phyloP scores from a whole-genome alignment of 92 coral and sea anemone genomes.

The Pocillopora grandis region DNA sequence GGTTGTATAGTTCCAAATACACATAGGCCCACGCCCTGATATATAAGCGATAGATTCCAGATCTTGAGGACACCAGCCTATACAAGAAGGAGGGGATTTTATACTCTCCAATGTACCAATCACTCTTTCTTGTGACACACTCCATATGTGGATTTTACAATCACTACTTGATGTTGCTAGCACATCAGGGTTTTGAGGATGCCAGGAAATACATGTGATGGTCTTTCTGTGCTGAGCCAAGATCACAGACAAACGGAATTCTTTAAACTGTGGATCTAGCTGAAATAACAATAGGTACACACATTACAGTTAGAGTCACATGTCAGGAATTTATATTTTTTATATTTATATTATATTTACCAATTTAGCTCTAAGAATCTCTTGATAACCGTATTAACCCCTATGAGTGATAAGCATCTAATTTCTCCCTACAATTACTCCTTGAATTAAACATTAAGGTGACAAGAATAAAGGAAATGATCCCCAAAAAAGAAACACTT shows the following conservation, averaged over 20 bases:
- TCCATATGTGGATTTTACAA: constrained; percentile 83
- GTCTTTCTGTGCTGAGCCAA: constrained; percentile 95
- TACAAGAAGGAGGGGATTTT: constrained; percentile 67
- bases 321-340: no score
- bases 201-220: constrained; percentile 91
- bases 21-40: constrained; percentile 92
- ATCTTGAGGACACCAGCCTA: constrained; percentile 94
- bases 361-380: no score
- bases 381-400: no score
- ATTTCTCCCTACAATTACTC: no score
- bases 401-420: no score
- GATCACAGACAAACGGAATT: constrained; percentile 76
- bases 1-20: constrained; percentile 67
- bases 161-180: constrained; percentile 89
- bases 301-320: no score
- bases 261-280: constrained; percentile 82
- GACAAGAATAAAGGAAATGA: no score
- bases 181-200: constrained; percentile 74
- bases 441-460: no score
- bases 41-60: constrained; percentile 71
- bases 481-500: no score
- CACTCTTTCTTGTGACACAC: constrained; percentile 73
- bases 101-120: constrained; percentile 64
- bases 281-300: constrained; percentile 27
- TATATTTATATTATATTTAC: no score